Conservation (phyloP, 2,888 invertebrate genomes). For the Rhamnusium bicolor region DNA sequence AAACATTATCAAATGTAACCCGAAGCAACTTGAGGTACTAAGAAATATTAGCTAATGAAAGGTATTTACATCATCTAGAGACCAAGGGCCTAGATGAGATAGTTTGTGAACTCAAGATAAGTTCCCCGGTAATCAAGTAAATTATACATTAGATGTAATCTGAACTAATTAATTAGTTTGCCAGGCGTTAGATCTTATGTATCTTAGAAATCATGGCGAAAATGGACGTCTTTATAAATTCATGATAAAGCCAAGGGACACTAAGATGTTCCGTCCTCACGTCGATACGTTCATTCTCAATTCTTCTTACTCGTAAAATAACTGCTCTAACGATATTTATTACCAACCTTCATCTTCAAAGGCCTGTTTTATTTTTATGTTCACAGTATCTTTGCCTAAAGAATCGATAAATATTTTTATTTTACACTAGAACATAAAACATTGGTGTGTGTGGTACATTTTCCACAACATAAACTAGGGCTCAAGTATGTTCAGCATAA, state of each 20-base stretch:
- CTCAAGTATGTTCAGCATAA: too few relatives aligned
- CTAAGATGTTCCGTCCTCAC: background rate
- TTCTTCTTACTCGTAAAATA: slow-evolving; percentile 30
- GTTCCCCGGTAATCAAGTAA: slow-evolving; percentile 54
- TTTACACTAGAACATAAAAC: background rate
- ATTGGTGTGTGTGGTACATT: background rate
- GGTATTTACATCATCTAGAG: slow-evolving; percentile 34
- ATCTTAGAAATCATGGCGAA: slow-evolving; percentile 43
- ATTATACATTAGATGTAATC: slow-evolving; percentile 59
- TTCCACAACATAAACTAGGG: background rate
- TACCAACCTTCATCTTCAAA: slow-evolving; percentile 3
- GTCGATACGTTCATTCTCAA: slow-evolving; percentile 18
- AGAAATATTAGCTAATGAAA: slow-evolving; percentile 33
- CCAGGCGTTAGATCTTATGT: slow-evolving; percentile 53
- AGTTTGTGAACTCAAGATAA: slow-evolving; percentile 49
- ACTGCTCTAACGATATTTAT: slow-evolving; percentile 23
- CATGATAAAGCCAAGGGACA: slow-evolving; percentile 37
- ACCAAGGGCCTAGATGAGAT: slow-evolving; percentile 11
- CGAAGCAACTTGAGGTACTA: slow-evolving; percentile 8
- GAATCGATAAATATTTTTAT: slow-evolving; percentile 7
- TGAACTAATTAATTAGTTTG: slow-evolving; percentile 58
- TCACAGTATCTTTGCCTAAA: slow-evolving; percentile 7
- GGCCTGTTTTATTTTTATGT: slow-evolving; percentile 17
- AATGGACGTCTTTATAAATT: slow-evolving; percentile 48
- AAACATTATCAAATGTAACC: slow-evolving; percentile 21